Percentiles rank a stretch among this genome's conserved stretches.
phyloP scores from a whole-genome alignment of 92 coral and sea anemone genomes.

The Paramuricea clavata region DNA sequence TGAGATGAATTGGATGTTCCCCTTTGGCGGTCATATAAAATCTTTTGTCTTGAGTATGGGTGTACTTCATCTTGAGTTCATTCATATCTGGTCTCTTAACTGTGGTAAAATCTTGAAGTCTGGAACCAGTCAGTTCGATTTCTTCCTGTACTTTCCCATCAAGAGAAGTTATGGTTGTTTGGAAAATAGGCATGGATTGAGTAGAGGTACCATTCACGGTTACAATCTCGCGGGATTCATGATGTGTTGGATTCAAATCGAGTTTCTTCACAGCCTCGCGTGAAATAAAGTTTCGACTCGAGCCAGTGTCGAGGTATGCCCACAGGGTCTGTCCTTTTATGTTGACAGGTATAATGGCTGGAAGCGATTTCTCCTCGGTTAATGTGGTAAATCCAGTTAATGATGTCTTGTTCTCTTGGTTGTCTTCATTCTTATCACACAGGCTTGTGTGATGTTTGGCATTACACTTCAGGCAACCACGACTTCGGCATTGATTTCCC shows the following conservation, averaged over 20 bases:
- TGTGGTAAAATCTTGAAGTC: constrained; percentile 41
- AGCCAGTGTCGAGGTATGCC: constrained; percentile 72
- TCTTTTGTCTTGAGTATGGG: constrained; percentile 45
- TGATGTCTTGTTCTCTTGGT: no score
- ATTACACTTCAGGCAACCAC: no score
- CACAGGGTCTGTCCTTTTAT: constrained; percentile 20
- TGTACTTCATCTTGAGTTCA: constrained; percentile 44
- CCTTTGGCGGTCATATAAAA: constrained; percentile 22
- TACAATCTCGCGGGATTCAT: neutral
- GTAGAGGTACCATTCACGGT: neutral
- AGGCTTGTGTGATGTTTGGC: no score
- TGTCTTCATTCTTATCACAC: no score
- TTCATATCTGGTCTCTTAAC: constrained; percentile 60
- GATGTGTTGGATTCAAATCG: neutral
- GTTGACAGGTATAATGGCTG: constrained; percentile 36
- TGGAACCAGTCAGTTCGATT: constrained; percentile 44
- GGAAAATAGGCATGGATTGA: neutral
- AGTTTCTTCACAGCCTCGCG: constrained; percentile 42
- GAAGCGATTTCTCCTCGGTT: no score
- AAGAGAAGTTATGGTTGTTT: neutral
- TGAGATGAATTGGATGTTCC: constrained; percentile 21
- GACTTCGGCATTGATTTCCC: no score
- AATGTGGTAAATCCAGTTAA: no score
- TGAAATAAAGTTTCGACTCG: constrained; percentile 68
- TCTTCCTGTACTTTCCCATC: constrained; percentile 31